Evolutionary conservation across 2,888 invertebrate genomes (phyloP), one percentile per base, ranked within the genome.

Genomic region (Mimumesa dahlbomi): DNA sequence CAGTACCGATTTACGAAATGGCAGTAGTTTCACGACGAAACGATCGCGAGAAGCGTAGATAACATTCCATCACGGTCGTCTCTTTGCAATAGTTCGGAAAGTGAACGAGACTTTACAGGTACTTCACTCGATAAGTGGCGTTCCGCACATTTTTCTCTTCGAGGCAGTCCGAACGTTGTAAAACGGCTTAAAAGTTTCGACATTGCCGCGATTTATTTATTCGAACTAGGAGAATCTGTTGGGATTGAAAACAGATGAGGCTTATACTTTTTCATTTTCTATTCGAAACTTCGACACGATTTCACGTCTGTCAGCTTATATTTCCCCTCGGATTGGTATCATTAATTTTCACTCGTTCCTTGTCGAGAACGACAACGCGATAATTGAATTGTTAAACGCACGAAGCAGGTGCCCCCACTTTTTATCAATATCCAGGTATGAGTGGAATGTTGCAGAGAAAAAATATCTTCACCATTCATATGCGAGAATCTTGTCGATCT

Each of bases 41-140:
- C 62, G 63, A 54, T 63, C 69, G 73, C 22, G 62, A 50, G 43
- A 62, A 52, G 34, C 46, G 31, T 36, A 58, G 64, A 61, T 59
- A 69, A 74, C 64, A 61, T 69, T 64, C 64, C 62, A 61, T 68
- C 68, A 49, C 59, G 68, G 58, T 42, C 63, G 21, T 16, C 45
- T 45, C 36, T 45, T 49, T 56, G 40, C 49, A 66, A 61, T 62
- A 66, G 62, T 57, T 61, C 52, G 61, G 38, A 50, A 70, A 71
- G 66, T 54, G 75, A 79, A 78, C 76, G 77, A 79, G 79, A 83
- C 81, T 84, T 83, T 82, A 79, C 79, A 79, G 82, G 81, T 82
- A 83, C 82, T 83, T 84, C 76, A 81, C 72, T 76, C 82, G 83
- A 84, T 84, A 85, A 84, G 84, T 84, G 83, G 82, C 75, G 75